phyloP scores from a whole-genome alignment of 1,140 invertebrate species.

The Venustaconcha ellipsiformis region DNA sequence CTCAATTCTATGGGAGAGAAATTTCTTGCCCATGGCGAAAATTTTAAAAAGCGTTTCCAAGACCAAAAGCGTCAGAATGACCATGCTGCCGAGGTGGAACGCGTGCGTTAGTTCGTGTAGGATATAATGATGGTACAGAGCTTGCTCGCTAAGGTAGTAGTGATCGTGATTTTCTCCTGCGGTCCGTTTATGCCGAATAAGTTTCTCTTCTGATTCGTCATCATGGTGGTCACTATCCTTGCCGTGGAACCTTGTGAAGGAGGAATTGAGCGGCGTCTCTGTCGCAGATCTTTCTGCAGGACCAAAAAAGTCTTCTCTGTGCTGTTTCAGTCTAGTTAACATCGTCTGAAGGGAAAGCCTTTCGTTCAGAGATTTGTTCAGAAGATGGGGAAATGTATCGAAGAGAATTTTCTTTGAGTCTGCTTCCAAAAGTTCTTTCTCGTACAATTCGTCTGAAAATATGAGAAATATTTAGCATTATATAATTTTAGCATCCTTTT shows the following conservation, averaged over 20 bases:
- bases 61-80: conserved; percentile 55
- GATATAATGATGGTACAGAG: conserved; percentile 41
- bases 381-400: conserved; percentile 42
- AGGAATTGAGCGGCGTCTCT: no score
- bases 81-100: conserved; percentile 59
- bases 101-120: conserved; percentile 58
- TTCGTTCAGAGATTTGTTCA: conserved; percentile 45
- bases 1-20: conserved; percentile 61
- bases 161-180: conserved; percentile 46
- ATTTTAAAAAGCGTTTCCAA: conserved; percentile 59
- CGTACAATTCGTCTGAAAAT: conserved; percentile 55
- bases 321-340: conserved; percentile 11
- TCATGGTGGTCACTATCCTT: background rate
- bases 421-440: conserved; percentile 44
- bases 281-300: no score
- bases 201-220: conserved; percentile 22
- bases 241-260: no score
- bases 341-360: conserved; percentile 39
- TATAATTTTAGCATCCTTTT: background rate
- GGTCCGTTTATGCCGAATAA: conserved; percentile 28
- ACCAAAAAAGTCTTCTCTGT: no score
- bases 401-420: conserved; percentile 50
- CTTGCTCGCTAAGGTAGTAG: conserved; percentile 30
- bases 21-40: conserved; percentile 62
- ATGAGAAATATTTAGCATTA: background rate